Percentiles rank a stretch among this genome's conserved stretches.
phyloP scores from a whole-genome alignment of 2,797 vertebrate genomes.

The Thamnophis elegans region DNA sequence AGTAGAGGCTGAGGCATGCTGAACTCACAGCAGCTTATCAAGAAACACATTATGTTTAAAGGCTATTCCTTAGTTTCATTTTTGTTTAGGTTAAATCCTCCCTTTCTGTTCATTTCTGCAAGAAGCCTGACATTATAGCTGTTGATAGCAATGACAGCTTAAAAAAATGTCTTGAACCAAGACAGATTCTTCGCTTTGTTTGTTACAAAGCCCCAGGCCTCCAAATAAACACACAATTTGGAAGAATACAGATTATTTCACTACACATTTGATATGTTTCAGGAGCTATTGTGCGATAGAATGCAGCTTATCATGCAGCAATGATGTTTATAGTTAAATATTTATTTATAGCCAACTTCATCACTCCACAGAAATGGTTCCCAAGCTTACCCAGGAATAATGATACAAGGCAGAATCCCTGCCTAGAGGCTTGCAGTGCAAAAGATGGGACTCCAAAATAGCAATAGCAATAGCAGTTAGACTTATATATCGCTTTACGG shows the following conservation, averaged over 20 bases:
- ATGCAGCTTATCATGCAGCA: neutral
- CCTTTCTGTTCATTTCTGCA: slow-evolving; percentile 48
- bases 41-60: slow-evolving; percentile 7
- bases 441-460: neutral
- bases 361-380: neutral
- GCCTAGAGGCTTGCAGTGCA: neutral
- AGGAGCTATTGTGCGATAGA: neutral
- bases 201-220: neutral
- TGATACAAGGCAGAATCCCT: neutral
- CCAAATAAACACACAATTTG: neutral
- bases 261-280: neutral
- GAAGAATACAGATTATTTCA: neutral
- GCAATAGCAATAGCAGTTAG: no score
- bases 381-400: neutral
- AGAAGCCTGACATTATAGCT: slow-evolving; percentile 34
- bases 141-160: slow-evolving; percentile 21
- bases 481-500: no score
- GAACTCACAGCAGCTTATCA: slow-evolving; percentile 40
- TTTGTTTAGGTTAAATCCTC: slow-evolving; percentile 45
- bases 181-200: slow-evolving; percentile 1
- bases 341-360: neutral
- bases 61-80: slow-evolving; percentile 8
- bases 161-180: neutral
- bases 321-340: neutral
- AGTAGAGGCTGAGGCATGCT: slow-evolving; percentile 48